These are phyloP conservation scores for Drosophila parvula DNA, from an alignment of 1,140 invertebrate genomes.

Conservation along the genomic window DNA sequence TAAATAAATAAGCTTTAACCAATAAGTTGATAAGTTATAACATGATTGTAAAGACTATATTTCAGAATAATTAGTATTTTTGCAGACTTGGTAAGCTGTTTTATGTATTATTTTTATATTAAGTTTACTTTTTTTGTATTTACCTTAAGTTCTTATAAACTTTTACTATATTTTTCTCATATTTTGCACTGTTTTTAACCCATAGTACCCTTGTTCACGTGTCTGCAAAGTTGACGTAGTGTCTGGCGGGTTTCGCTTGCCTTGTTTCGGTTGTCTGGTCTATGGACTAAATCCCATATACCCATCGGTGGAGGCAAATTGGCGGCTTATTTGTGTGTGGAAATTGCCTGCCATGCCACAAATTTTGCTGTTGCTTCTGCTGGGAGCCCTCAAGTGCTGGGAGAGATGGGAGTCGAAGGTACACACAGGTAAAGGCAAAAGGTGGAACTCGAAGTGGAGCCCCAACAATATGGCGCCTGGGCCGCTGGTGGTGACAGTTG, in stretches of 20 bases:
- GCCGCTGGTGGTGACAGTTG: constrained; percentile 74
- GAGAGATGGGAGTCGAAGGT: constrained; percentile 5
- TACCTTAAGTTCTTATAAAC: no score
- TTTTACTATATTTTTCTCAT: neutral
- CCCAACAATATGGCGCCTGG: constrained; percentile 62
- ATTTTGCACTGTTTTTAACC: neutral
- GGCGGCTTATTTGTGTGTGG: constrained; percentile 79
- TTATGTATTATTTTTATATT: neutral
- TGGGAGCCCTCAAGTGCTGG: constrained; percentile 27
- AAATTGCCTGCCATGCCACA: constrained; percentile 61
- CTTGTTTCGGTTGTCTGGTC: constrained; percentile 54
- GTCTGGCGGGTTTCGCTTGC: constrained; percentile 51
- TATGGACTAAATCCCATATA: constrained; percentile 24
- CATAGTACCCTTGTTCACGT: constrained; percentile 57
- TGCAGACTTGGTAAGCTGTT: neutral
- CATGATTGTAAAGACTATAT: neutral
- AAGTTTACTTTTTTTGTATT: neutral
- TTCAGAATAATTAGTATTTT: neutral
- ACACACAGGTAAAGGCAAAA: constrained; percentile 20
- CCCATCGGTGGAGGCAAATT: constrained; percentile 62
- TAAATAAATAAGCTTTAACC: neutral
- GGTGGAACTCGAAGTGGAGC: constrained; percentile 50
- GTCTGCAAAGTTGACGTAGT: constrained; percentile 65
- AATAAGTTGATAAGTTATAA: neutral
- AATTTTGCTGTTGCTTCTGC: constrained; percentile 20